Conservation (phyloP, 2,888 invertebrate species). For the Philhelius pedissequus region DNA sequence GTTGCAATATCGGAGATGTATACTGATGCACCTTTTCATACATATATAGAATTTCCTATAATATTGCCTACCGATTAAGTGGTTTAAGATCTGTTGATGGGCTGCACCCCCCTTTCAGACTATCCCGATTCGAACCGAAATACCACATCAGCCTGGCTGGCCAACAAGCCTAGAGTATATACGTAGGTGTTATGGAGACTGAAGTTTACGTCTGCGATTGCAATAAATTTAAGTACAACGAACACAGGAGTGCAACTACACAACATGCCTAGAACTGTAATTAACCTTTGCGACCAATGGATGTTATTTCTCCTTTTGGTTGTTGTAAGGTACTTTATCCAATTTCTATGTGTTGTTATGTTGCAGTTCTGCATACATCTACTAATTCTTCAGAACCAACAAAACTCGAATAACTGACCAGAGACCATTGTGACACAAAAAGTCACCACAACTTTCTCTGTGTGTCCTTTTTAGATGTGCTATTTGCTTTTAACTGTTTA, state of each 20-base stretch:
- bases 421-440: conserved; percentile 59
- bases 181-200: conserved; percentile 41
- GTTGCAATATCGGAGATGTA: conserved; percentile 14
- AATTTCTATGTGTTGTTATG: conserved; percentile 42
- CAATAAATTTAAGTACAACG: conserved; percentile 54
- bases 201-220: conserved; percentile 42
- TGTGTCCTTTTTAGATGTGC: conserved; percentile 25
- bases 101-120: not conserved
- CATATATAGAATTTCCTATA: conserved; percentile 33
- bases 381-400: conserved; percentile 16
- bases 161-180: no score
- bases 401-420: not conserved
- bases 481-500: conserved; percentile 20
- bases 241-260: conserved; percentile 60
- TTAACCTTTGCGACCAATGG: conserved; percentile 63
- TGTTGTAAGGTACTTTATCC: conserved; percentile 42
- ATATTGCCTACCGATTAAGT: conserved; percentile 63
- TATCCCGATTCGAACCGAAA: not conserved
- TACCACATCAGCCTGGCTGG: not conserved
- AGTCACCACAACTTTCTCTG: conserved; percentile 49
- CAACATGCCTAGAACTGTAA: conserved; percentile 63
- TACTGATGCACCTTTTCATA: conserved; percentile 6
- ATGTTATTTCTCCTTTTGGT: conserved; percentile 56
- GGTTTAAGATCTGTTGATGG: conserved; percentile 68
- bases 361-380: conserved; percentile 40